Base-by-base conservation (phyloP, 2,888 invertebrate species). In the Tachina grossa region DNA sequence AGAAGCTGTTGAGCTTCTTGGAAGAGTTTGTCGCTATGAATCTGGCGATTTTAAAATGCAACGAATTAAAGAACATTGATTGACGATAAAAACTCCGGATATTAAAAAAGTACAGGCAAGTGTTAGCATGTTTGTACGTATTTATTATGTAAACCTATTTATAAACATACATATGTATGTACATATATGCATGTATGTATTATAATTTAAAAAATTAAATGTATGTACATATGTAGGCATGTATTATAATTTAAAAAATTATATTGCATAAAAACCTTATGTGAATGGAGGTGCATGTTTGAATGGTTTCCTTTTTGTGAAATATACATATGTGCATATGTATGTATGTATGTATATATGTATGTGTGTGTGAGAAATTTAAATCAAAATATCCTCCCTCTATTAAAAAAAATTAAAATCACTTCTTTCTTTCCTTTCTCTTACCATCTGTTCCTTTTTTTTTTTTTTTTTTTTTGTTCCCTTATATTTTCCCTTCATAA, bases 311-410 rank as follows among this genome's bases (percentile, higher is more conserved):
- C 71, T 55, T 79, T 59, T 47, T 19, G 65, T 9, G 39, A 47
- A 59, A n/a, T 22, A 59, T 51, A 45, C 3, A 14, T 16, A 31
- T 4, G 31, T 4, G 4, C 1, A 22, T 31, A 53, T 68, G 22
- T 55, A 22, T 31, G 11, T 11, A n/a, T 22, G 55, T 55, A 57
- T 13, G 13, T 22, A 57, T 31, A 0, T 11, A 57, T 11, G 8
- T 43, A 45, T 31, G 1, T 4, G 31, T 11, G 8, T 43, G 22
- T 65, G n/a, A 16, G 1, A 9, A 39, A 9, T 65, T 65, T 61
- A 65, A 85, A 85, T 85, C 76, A 85, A 85, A 83, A 85, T 85
- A 63, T 85, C 85, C 85, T 85, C 85, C 85, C 83, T 83, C 85
- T 76, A 85, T 71, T 63, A 65, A 53, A 79, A 55, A 61, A 41